phyloP scores from a whole-genome alignment of 53 echinoderm and acorn worm genomes.

The Zoroaster sp. region DNA sequence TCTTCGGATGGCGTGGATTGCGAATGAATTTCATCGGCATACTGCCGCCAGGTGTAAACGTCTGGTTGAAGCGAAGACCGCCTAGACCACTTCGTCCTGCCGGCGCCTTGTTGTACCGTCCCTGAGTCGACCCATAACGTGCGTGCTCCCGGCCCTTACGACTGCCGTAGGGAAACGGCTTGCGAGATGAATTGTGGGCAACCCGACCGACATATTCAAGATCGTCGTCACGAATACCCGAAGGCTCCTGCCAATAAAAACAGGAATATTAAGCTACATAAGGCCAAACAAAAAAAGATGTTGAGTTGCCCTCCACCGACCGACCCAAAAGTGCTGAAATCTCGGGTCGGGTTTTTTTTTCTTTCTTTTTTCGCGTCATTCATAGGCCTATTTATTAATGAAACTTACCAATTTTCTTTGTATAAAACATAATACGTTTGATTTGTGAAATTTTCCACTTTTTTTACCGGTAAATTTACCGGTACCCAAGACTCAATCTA shows the following conservation, averaged over 20 bases:
- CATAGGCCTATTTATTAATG: not conserved
- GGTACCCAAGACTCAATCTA: too few species aligned
- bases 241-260: slow-evolving; percentile 17
- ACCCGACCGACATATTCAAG: slow-evolving; percentile 19
- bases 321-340: too few species aligned
- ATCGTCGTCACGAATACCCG: slow-evolving; percentile 18
- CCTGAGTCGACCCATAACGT: not conserved
- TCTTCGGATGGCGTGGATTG: slow-evolving; percentile 28
- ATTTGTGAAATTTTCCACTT: too few species aligned
- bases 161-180: too few species aligned
- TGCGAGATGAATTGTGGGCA: not conserved
- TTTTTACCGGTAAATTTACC: too few species aligned
- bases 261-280: not conserved
- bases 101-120: slow-evolving; percentile 3
- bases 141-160: not conserved
- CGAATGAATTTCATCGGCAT: not conserved
- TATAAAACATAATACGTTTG: not conserved
- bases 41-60: not conserved
- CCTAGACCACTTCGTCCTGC: not conserved
- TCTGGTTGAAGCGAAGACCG: slow-evolving; percentile 5
- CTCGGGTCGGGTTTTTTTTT: too few species aligned
- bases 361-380: not conserved
- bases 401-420: not conserved
- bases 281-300: too few species aligned
- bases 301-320: too few species aligned